Base-by-base conservation (phyloP, 2,797 vertebrate species). In the Hyperoplus lanceolatus region DNA sequence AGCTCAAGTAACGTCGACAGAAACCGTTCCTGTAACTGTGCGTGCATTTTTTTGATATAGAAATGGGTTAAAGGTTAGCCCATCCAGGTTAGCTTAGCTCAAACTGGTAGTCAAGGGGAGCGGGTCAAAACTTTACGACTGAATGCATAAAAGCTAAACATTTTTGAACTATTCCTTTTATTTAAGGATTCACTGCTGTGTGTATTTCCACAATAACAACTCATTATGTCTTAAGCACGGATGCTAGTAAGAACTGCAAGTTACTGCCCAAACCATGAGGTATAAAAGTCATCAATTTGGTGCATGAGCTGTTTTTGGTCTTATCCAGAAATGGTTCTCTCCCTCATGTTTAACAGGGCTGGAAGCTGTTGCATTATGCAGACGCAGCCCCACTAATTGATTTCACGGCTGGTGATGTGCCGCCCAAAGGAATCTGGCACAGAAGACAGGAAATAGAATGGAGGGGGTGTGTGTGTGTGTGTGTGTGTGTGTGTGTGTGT, bases 401-500 rank as follows among this genome's bases (percentile, higher is more conserved):
- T 88, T 88, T 89, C 79, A 81, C 59, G 54, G 86, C 83, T 87
- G 81, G 81, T 87, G 81, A 83, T 89, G 73, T 81, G 70, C 80
- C 36, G 58, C 82, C 71, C 73, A 75, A 75, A 85, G 79, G 80
- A 87, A 82, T 85, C 84, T 87, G 85, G 84, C 83, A 79, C 59
- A 41, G 67, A 82, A 76, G 65, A 79, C 82, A 83, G 81, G 80
- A 83, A 82, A 73, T 58, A 55, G 67, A 87, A 29, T 29, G 29
- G 29, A 29, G 29, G 29, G 29, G 2, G 29, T 29, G 29, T 29
- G 29, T 29, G 29, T 29, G 29, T 29, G 29, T 29, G 29, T 29
- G 29, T 29, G 29, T 29, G 29, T 29, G 29, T 29, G 29, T 29
- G 29, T 29, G 29, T 21, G 21, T 21, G 21, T 21, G 21, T 21